Percentiles rank a stretch among this genome's conserved stretches.
phyloP scores from a whole-genome alignment of 92 coral and sea anemone genomes.

The Isaurus tuberculatus region DNA sequence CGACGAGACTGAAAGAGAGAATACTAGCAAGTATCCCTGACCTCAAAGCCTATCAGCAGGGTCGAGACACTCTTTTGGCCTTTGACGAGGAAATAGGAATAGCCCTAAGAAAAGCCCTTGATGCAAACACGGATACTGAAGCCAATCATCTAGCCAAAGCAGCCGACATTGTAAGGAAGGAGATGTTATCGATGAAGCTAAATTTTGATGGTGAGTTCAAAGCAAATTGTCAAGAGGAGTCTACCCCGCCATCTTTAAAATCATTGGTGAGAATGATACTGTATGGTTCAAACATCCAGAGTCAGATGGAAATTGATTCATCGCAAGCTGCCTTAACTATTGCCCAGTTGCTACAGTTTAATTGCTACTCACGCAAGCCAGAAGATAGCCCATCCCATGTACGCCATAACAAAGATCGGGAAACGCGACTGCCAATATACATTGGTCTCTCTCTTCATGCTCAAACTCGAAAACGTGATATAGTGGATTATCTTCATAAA shows the following conservation, averaged over 20 bases:
- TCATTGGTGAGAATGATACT: constrained; percentile 66
- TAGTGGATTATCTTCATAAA: constrained; percentile 56
- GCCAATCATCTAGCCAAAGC: constrained; percentile 66
- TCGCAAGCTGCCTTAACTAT: constrained; percentile 62
- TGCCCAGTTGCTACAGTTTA: constrained; percentile 67
- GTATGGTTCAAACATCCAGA: constrained; percentile 69
- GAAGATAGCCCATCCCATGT: constrained; percentile 44
- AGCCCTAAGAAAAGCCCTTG: constrained; percentile 50
- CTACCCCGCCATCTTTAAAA: constrained; percentile 62
- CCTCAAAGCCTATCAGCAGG: constrained; percentile 45
- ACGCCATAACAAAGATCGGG: constrained; percentile 62
- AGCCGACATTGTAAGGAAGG: constrained; percentile 69
- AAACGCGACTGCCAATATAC: constrained; percentile 66
- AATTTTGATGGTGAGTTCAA: background rate
- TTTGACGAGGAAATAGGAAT: constrained; percentile 54
- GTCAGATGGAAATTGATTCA: constrained; percentile 42
- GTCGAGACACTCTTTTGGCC: constrained; percentile 51
- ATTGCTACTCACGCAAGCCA: constrained; percentile 50
- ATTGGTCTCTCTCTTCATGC: constrained; percentile 64
- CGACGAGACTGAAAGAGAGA: constrained; percentile 61
- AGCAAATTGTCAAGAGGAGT: constrained; percentile 47
- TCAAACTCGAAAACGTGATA: constrained; percentile 70
- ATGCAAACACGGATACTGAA: constrained; percentile 60
- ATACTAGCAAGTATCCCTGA: constrained; percentile 54
- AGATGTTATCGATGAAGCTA: constrained; percentile 53